Base-by-base conservation (phyloP, 2,888 invertebrate genomes). In the Dugesia japonica region DNA sequence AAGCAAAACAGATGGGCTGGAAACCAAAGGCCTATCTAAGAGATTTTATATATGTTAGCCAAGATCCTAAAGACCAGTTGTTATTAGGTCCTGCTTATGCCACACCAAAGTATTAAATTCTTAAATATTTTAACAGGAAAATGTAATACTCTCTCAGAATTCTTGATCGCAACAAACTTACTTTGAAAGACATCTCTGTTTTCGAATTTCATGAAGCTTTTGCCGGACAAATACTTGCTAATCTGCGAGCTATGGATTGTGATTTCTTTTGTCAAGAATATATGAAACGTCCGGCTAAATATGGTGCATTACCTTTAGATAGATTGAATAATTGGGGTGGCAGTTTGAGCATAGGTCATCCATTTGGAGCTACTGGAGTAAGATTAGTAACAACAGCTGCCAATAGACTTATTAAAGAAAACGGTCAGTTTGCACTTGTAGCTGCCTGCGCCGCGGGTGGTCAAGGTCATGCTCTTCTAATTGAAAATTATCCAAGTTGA, bases 171-270 rank as follows among this genome's bases (percentile, higher is more conserved):
- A 89, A 92, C 72, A 94, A 94, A 0, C 88, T 99, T 0, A 87
- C 87, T 26, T 81, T 94, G 76, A 89, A 89, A 79, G 98, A 98
- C 83, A 89, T 98, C 82, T 92, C 92, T 86, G 92, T 92, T 0
- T 98, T 94, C 90, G 98, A 98, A 88, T 90, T 94, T 80, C 98
- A 98, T 84, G 98, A 98, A 87, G 98, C 98, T 0, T 99, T 98
- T 86, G 94, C 97, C 20, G 78, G 78, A 17, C 97, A 97, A 89
- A 92, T 98, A 82, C 85, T 98, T 79, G 92, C 98, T 0, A 98
- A 98, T 85, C 84, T 99, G 82, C 95, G 92, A 85, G 98, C 98
- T 0, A 86, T 98, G 87, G 95, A 99, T 85, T 94, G 94, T 0
- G 97, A 98, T 81, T 94, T 90, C 89, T 98, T 98, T 86, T 91